These are phyloP conservation scores for Unio delphinus DNA, from an alignment of 2,888 invertebrate species.

Conservation along the genomic window DNA sequence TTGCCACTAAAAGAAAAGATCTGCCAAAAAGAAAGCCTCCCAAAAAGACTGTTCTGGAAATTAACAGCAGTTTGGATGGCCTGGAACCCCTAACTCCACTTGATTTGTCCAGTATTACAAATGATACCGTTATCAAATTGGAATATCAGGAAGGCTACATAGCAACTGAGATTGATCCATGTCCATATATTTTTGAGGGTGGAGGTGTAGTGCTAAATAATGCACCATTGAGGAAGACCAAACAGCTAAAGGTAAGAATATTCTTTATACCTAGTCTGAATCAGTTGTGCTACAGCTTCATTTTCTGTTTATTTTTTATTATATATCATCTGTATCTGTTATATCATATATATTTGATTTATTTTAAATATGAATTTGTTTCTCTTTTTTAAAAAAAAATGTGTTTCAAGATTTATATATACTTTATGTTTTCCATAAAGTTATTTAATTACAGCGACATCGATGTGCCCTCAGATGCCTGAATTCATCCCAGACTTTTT, in stretches of 20 bases:
- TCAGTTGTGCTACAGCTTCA: neutral
- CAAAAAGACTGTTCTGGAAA: conserved; percentile 26
- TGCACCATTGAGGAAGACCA: conserved; percentile 50
- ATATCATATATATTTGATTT: too few species aligned
- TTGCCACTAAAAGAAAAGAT: conserved; percentile 33
- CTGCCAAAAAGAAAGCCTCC: conserved; percentile 33
- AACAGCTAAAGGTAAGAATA: conserved; percentile 42
- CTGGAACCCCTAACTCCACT: conserved; percentile 39
- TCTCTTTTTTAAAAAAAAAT: too few species aligned
- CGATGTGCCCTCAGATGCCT: too few species aligned
- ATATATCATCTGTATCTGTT: too few species aligned
- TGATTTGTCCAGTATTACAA: conserved; percentile 50
- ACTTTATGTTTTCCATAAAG: too few species aligned
- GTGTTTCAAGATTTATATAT: too few species aligned
- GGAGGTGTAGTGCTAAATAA: conserved; percentile 53
- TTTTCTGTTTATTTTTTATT: too few species aligned
- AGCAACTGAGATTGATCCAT: conserved; percentile 52
- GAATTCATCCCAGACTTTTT: too few species aligned
- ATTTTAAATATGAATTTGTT: too few species aligned
- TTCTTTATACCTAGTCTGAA: too few species aligned
- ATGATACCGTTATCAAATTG: conserved; percentile 12
- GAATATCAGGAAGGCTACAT: conserved; percentile 51
- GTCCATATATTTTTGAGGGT: conserved; percentile 58
- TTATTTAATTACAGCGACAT: too few species aligned
- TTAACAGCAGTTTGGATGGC: conserved; percentile 18